Evolutionary conservation across 2,113 vertebrate genomes (phyloP), one percentile per base, ranked within the genome.

Genomic region (Proterorhinus semilunaris): DNA sequence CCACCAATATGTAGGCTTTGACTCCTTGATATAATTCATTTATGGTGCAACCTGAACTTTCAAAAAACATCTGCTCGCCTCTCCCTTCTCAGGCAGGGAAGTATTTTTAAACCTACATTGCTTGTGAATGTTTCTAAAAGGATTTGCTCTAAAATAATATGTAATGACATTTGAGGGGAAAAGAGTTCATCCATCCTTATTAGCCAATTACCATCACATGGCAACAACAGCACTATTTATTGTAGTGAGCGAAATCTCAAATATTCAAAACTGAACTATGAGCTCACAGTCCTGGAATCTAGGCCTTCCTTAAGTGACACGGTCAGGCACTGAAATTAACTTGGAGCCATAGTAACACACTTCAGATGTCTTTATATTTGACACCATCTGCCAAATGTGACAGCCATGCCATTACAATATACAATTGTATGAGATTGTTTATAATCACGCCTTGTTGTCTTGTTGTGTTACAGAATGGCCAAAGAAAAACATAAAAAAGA

Each of bases 51-150:
- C 68, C 27, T 66, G 75, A 89, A 76, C 78, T 65, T 88, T 67
- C 75, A 82, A 74, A 87, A 89, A 89, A 86, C 89, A 87, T 86
- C 86, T 86, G 87, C 78, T 74, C 76, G 78, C 82, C 86, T 85
- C 82, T 83, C 84, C 82, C 74, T 88, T 77, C 72, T 45, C 16
- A 71, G 69, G 68, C 80, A 82, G 80, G 13, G 43, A 62, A 27
- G 45, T 62, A 62, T 62, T 62, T 48, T 63, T 63, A 63, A 48
- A 46, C 45, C 8, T 44, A 62, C 61, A 17, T 47, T 10, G 13
- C 42, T 61, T 45, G 42, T 45, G 13, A 3, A 61, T n/a, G 43
- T 61, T 44, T 15, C 58, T 6, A n/a, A 13, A 43, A 61, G 15
- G 42, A n/a, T n/a, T 61, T 8, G 44, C 4, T 61, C 7, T 43